Evolutionary conservation across 2,888 invertebrate genomes (phyloP).

Genomic region (Andrena chrysosceles): DNA sequence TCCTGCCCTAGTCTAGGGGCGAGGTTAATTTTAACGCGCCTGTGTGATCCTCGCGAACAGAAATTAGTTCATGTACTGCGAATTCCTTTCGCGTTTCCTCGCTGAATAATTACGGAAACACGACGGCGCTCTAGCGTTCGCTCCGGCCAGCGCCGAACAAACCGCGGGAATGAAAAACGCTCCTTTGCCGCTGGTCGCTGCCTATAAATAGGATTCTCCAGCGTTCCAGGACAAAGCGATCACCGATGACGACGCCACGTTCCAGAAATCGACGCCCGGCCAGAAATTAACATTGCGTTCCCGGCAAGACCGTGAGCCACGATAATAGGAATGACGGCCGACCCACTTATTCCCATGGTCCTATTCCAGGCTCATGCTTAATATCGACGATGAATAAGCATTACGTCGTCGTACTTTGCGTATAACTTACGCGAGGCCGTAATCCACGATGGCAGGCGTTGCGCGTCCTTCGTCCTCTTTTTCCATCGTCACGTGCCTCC

Average conservation of each 20-base stretch:
- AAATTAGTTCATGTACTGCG: slow-evolving; percentile 5
- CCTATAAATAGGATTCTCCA: slow-evolving; percentile 29
- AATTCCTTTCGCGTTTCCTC: background rate
- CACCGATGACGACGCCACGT: slow-evolving; percentile 38
- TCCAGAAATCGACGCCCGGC: slow-evolving; percentile 48
- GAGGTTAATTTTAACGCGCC: slow-evolving; percentile 20
- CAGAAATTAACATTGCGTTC: slow-evolving; percentile 55
- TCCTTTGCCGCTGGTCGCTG: background rate
- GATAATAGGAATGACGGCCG: slow-evolving; percentile 73
- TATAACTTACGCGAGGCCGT: slow-evolving; percentile 44
- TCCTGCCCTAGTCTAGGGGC: background rate
- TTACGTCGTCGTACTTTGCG: slow-evolving; percentile 57
- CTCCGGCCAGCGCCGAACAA: no score
- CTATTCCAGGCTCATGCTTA: slow-evolving; percentile 53
- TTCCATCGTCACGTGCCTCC: background rate
- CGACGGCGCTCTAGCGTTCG: background rate
- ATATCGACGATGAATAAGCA: slow-evolving; percentile 71
- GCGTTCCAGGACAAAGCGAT: slow-evolving; percentile 22
- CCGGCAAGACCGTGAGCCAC: slow-evolving; percentile 53
- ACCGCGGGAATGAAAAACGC: slow-evolving; percentile 2
- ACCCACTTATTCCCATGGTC: slow-evolving; percentile 65
- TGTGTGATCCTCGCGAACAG: background rate
- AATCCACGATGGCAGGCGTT: slow-evolving; percentile 21
- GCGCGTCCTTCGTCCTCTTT: slow-evolving; percentile 47
- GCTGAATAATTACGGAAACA: slow-evolving; percentile 14